Conservation (phyloP, 2,797 vertebrate species). For the Rhinophrynus dorsalis region DNA sequence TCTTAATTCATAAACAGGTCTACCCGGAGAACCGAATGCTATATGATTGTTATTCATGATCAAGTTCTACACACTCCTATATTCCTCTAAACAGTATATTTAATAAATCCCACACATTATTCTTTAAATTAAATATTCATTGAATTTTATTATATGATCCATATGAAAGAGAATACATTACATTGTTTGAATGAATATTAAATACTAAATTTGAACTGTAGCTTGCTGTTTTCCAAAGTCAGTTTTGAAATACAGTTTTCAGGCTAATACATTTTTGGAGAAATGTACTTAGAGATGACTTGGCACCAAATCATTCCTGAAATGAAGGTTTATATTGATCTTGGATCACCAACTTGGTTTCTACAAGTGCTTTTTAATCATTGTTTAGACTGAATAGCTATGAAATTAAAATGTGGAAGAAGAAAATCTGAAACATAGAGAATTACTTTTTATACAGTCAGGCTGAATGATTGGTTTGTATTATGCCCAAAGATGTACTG, state of each 20-base stretch:
- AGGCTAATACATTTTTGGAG: neutral
- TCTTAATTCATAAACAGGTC: no score
- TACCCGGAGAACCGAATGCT: no score
- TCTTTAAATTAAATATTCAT: no score
- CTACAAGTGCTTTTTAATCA: constrained; percentile 24
- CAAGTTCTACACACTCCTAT: no score
- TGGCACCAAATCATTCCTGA: neutral
- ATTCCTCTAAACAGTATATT: no score
- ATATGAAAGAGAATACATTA: constrained; percentile 20
- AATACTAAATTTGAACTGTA: constrained; percentile 13
- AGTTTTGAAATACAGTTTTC: constrained; percentile 36
- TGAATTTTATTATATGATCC: constrained; percentile 5
- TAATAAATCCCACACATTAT: no score
- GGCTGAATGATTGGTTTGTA: neutral
- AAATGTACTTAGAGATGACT: neutral
- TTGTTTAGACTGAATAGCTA: neutral
- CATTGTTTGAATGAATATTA: constrained; percentile 5
- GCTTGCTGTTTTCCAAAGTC: constrained; percentile 19
- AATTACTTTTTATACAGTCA: constrained; percentile 1
- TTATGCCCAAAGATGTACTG: constrained; percentile 3
- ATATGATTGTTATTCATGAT: no score
- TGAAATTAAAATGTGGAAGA: neutral
- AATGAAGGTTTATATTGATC: constrained; percentile 29
- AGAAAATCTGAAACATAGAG: neutral
- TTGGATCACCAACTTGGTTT: constrained; percentile 5